Conservation (phyloP, 2,797 vertebrate species). For the Enteromius mattozi region DNA sequence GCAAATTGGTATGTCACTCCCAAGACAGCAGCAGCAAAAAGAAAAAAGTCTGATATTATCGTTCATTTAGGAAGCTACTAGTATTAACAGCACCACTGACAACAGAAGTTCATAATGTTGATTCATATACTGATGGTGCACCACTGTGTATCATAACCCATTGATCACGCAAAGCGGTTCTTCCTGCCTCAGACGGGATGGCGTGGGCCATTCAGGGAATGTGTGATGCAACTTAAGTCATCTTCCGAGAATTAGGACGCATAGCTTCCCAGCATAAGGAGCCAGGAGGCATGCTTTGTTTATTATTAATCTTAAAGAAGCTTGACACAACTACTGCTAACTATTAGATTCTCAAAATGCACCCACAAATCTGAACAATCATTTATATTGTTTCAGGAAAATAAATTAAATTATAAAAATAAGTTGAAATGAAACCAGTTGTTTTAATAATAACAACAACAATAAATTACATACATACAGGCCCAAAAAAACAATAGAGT, state of each 20-base stretch:
- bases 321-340: not conserved
- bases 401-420: not conserved
- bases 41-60: not conserved
- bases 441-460: not conserved
- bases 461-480: not conserved
- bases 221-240: not conserved
- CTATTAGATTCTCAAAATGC: not conserved
- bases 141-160: not conserved
- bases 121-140: not conserved
- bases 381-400: not conserved
- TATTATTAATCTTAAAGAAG: not conserved
- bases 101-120: slow-evolving; percentile 2
- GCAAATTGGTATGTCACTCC: not conserved
- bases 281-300: not conserved
- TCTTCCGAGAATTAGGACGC: not conserved
- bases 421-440: not conserved
- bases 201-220: not conserved
- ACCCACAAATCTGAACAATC: not conserved
- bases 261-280: no score
- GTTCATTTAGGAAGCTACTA: slow-evolving; percentile 2
- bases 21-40: not conserved
- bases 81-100: not conserved
- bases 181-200: not conserved
- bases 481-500: not conserved
- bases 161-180: not conserved